Conservation (phyloP, 2,888 invertebrate species). For the Phaedon cochleariae region DNA sequence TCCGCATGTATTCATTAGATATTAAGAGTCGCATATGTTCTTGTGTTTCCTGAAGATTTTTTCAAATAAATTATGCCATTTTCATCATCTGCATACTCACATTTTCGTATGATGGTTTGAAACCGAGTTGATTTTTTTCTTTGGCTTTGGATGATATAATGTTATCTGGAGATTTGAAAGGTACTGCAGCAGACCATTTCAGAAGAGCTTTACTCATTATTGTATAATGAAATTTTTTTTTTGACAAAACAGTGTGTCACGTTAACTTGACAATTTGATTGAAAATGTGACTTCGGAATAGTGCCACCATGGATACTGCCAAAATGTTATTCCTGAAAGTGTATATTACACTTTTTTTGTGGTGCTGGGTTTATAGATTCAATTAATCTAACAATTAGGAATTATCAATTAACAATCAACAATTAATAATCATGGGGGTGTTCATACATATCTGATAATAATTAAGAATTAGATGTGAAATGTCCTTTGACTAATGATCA, state of each 20-base stretch:
- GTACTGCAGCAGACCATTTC: slow-evolving; percentile 63
- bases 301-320: too few species aligned
- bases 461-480: too few species aligned
- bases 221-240: background rate
- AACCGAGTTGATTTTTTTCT: slow-evolving; percentile 49
- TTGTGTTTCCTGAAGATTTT: slow-evolving; percentile 4
- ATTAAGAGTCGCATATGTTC: slow-evolving; percentile 63
- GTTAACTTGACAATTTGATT: slow-evolving; percentile 12
- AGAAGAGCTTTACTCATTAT: slow-evolving; percentile 6
- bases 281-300: too few species aligned
- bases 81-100: slow-evolving; percentile 51
- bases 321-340: too few species aligned
- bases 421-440: too few species aligned
- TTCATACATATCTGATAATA: too few species aligned
- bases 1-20: slow-evolving; percentile 67
- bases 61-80: background rate
- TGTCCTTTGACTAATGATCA: too few species aligned
- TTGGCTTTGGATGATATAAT: slow-evolving; percentile 66
- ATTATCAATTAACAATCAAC: too few species aligned
- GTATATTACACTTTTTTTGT: too few species aligned
- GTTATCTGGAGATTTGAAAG: slow-evolving; percentile 64
- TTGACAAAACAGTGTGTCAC: background rate
- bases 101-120: slow-evolving; percentile 67
- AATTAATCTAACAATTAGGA: too few species aligned
- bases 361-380: too few species aligned